Conservation (phyloP, 2,888 invertebrate species). For the Gastrophysa polygoni region DNA sequence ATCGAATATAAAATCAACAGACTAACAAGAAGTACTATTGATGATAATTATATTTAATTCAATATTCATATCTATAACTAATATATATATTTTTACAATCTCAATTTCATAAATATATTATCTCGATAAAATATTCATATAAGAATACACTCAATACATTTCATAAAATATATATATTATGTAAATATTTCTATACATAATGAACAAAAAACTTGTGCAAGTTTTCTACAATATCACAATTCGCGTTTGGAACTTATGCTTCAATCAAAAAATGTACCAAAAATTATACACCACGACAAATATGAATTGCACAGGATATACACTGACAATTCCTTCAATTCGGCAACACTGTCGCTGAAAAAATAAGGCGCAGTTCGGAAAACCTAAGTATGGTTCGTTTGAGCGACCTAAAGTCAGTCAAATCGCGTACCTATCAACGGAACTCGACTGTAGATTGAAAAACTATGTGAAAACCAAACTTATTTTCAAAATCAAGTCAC, state of each 20-base stretch:
- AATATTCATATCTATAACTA: slow-evolving; percentile 30
- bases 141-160: slow-evolving; percentile 52
- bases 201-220: slow-evolving; percentile 53
- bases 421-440: no score
- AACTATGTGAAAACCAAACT: no score
- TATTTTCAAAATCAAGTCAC: no score
- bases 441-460: no score
- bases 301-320: no score
- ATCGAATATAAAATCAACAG: no score
- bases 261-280: slow-evolving; percentile 29
- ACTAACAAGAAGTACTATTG: no score
- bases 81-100: slow-evolving; percentile 34
- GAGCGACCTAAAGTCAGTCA: no score
- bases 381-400: no score
- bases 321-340: no score
- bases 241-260: slow-evolving; percentile 52
- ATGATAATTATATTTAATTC: slow-evolving; percentile 15
- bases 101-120: slow-evolving; percentile 29
- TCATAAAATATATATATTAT: slow-evolving; percentile 56
- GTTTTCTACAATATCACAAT: slow-evolving; percentile 56
- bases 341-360: no score
- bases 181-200: slow-evolving; percentile 50
- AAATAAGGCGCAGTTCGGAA: no score
- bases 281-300: background rate
- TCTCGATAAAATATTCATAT: slow-evolving; percentile 42